Percentiles rank a stretch among this genome's conserved stretches.
Conservation (phyloP, 2,113 vertebrate species). For the Eurypyga helias region DNA sequence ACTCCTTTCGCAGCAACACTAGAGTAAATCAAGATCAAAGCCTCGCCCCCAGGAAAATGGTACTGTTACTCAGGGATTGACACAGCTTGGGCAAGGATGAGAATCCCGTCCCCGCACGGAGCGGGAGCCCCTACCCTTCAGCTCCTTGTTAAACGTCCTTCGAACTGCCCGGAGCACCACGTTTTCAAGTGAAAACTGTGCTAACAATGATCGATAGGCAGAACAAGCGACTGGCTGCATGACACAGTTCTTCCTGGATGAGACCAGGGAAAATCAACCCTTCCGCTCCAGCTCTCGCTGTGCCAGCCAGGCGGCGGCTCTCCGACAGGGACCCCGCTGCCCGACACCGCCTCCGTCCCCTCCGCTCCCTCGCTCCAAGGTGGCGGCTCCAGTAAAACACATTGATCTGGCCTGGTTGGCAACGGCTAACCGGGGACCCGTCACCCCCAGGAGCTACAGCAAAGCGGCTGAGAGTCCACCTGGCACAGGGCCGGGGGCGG, state of each 20-base stretch:
- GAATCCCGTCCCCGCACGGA: background rate
- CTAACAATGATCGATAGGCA: background rate
- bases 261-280: background rate
- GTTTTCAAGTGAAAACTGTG: constrained; percentile 2
- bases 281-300: rapidly evolving
- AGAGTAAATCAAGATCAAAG: constrained; percentile 36
- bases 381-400: background rate
- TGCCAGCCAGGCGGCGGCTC: background rate
- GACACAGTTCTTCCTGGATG: background rate
- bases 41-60: constrained; percentile 2
- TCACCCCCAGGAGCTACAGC: background rate
- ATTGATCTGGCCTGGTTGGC: background rate
- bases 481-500: rapidly evolving
- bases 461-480: rapidly evolving
- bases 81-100: background rate
- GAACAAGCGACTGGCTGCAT: background rate
- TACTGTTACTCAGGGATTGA: constrained; percentile 19
- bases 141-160: background rate
- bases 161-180: background rate
- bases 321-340: background rate
- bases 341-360: rapidly evolving
- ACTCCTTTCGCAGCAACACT: constrained; percentile 1
- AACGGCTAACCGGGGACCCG: rapidly evolving
- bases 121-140: background rate
- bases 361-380: background rate